Percentiles rank a stretch among this genome's conserved stretches.
Conservation (phyloP, 2,113 vertebrate species). For the Percina caprodes region DNA sequence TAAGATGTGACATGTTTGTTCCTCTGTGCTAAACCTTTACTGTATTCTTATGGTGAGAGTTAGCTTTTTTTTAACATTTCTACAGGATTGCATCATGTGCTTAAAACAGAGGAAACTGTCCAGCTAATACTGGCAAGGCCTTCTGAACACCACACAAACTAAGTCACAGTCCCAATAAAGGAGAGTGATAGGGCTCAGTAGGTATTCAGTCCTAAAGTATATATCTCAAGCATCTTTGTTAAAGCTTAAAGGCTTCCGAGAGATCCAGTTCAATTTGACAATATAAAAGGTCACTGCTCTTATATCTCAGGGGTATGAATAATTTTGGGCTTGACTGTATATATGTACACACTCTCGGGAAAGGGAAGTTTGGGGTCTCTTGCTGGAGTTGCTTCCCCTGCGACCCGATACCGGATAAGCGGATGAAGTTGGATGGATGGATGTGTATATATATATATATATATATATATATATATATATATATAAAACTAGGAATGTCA, state of each 20-base stretch:
- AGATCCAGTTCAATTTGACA: constrained; percentile 59
- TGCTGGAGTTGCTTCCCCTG: no score
- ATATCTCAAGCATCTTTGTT: no score
- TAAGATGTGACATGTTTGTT: background rate
- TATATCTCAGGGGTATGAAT: no score
- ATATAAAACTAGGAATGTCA: no score
- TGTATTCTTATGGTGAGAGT: background rate
- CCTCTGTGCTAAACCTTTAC: background rate
- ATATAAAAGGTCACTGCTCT: constrained; percentile 66
- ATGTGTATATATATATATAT: no score
- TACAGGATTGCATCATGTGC: constrained; percentile 31
- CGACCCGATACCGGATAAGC: no score
- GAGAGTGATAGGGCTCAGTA: constrained; percentile 35
- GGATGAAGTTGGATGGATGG: no score
- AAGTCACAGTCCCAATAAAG: constrained; percentile 43
- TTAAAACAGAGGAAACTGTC: constrained; percentile 1
- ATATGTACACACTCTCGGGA: no score
- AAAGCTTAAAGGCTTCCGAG: constrained; percentile 51
- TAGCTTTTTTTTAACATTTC: constrained; percentile 22
- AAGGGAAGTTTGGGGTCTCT: no score
- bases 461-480: no score
- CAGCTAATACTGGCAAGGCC: constrained; percentile 11
- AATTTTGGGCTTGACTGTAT: no score
- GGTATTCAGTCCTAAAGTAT: constrained; percentile 42
- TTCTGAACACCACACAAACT: constrained; percentile 29